Base-by-base conservation (phyloP, 2,888 invertebrate genomes). In the Hybos culiciformis region DNA sequence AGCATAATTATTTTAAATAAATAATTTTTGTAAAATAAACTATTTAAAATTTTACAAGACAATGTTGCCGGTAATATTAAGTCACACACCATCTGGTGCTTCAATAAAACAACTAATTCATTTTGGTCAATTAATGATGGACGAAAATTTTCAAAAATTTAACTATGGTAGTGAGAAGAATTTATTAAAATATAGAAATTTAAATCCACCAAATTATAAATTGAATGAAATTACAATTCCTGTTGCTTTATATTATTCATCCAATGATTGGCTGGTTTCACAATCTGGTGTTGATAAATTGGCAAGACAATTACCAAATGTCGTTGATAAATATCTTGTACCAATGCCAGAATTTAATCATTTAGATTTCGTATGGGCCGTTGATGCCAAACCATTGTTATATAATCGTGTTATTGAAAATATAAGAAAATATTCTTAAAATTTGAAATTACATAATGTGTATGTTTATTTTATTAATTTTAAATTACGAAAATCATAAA, bases 231-330 rank as follows among this genome's bases (percentile, higher is more conserved):
- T 75, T 9, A 71, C 63, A 46, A 67, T 70, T 15, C 75, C 75
- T 0, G 68, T 75, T 26, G 70, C 71, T 2, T 56, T 80, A 9
- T 73, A 73, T 53, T 74, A 71, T 52, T 71, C 72, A 7, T 62
- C 65, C 4, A 73, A 74, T 14, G 85, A 86, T 58, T 76, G 77
- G 73, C 57, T 84, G 17, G 72, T 80, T 2, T 65, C 70, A 39
- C 68, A 71, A 4, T 58, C 59, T 50, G 78, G 80, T 45, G 75
- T 79, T 1, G 59, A 70, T 32, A 60, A 64, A 15, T 55, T 80
- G 39, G 67, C 70, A 29, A 57, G 60, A 11, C 61, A 66, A 44
- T 56, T 83, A 33, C 64, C 66, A 8, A 75, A 73, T 52, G 67
- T 69, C 3, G 58, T 73, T 6, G 72, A 72, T 40, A 70, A 70